Evolutionary conservation across 2,888 invertebrate species (phyloP).

Genomic region (Ectemnius cavifrons): DNA sequence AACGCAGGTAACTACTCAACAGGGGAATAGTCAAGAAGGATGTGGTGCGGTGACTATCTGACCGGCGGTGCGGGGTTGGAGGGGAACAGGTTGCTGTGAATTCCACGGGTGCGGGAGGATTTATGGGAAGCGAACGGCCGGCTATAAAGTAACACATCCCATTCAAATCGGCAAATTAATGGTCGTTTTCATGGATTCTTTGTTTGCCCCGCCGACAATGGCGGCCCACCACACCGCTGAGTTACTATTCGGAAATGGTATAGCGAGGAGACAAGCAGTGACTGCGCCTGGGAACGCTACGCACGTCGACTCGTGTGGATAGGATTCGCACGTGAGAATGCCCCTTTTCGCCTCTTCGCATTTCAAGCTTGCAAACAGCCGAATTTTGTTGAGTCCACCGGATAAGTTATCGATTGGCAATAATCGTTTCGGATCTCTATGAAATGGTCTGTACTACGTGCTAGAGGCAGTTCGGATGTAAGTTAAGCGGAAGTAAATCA

Average conservation of each 20-base stretch:
- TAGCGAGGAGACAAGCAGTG: constrained; percentile 28
- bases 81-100: constrained; percentile 47
- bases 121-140: constrained; percentile 69
- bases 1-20: background rate
- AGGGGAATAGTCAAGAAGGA: background rate
- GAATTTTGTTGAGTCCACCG: constrained; percentile 10
- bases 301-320: too few relatives aligned
- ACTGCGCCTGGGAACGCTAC: too few relatives aligned
- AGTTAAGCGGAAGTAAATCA: too few relatives aligned
- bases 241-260: constrained; percentile 69
- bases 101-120: constrained; percentile 62
- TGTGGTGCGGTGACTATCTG: too few relatives aligned
- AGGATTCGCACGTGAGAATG: too few relatives aligned
- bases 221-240: constrained; percentile 52
- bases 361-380: too few relatives aligned
- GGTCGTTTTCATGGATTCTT: constrained; percentile 73
- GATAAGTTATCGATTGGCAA: constrained; percentile 17
- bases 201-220: constrained; percentile 68
- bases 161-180: constrained; percentile 75
- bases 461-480: too few relatives aligned
- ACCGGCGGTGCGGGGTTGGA: background rate
- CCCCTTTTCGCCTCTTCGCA: too few relatives aligned
- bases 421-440: background rate
- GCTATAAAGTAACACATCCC: constrained; percentile 76
- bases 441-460: background rate